Evolutionary conservation across 2,888 invertebrate species (phyloP).

Genomic region (Hydropsyche betteni): DNA sequence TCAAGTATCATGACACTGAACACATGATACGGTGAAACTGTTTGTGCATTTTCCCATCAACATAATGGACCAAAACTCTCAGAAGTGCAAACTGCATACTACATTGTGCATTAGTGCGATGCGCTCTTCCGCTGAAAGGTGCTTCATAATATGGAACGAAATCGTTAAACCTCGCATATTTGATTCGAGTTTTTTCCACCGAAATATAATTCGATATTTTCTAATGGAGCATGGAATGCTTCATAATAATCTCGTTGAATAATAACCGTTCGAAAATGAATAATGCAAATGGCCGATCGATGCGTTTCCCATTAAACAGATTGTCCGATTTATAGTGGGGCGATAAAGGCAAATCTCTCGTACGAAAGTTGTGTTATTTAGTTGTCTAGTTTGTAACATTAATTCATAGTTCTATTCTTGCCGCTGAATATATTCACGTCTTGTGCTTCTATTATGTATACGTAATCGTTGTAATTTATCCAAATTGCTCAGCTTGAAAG

Average conservation of each 20-base stretch:
- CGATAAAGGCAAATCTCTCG: too few relatives aligned
- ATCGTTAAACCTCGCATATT: too few relatives aligned
- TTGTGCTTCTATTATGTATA: background rate
- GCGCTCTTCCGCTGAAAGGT: constrained; percentile 9
- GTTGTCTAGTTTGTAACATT: constrained; percentile 26
- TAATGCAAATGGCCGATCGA: constrained; percentile 5
- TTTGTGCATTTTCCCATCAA: constrained; percentile 15
- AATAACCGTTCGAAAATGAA: constrained; percentile 9
- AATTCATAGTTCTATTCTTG: constrained; percentile 17
- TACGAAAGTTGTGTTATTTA: background rate
- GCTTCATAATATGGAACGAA: background rate
- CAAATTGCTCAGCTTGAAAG: background rate
- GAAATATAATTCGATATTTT: too few relatives aligned
- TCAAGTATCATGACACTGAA: background rate
- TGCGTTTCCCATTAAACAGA: background rate
- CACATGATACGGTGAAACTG: background rate
- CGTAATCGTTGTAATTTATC: constrained; percentile 28
- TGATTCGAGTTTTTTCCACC: too few relatives aligned
- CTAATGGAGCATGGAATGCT: too few relatives aligned
- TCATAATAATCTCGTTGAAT: background rate
- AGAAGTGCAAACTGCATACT: constrained; percentile 14
- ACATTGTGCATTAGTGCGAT: constrained; percentile 10
- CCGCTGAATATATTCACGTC: background rate
- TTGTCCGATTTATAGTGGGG: background rate
- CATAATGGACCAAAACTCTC: constrained; percentile 15